Conservation (phyloP, 2,797 vertebrate species). For the Enteromius paludinosus region DNA sequence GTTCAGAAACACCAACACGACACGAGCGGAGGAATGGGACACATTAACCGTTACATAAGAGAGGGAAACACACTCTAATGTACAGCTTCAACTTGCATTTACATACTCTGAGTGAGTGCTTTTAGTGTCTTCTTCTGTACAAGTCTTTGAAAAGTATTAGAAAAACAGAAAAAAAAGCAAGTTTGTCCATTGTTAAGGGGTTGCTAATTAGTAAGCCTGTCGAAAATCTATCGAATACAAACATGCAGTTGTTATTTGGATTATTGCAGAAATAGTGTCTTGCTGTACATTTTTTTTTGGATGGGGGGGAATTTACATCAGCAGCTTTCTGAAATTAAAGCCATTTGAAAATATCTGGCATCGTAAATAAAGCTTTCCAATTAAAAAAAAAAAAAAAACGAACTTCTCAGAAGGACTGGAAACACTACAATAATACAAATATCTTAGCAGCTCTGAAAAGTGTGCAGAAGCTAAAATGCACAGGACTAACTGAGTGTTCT, state of each 20-base stretch:
- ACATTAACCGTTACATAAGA: conserved; percentile 29
- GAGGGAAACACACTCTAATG: not conserved
- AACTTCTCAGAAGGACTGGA: not conserved
- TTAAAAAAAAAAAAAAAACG: not conserved
- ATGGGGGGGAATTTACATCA: too few relatives aligned
- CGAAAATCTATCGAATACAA: too few relatives aligned
- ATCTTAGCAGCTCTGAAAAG: not conserved
- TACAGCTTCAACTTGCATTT: not conserved
- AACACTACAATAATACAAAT: not conserved
- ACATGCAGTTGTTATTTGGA: not conserved
- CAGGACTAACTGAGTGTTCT: not conserved
- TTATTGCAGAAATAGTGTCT: not conserved
- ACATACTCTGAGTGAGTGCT: not conserved
- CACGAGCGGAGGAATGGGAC: conserved; percentile 16
- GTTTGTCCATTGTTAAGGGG: not conserved
- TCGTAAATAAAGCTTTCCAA: too few relatives aligned
- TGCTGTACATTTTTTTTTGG: not conserved
- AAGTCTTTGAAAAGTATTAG: too few relatives aligned
- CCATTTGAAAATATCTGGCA: not conserved
- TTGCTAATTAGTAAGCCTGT: not conserved
- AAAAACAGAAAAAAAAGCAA: too few relatives aligned
- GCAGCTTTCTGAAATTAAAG: not conserved
- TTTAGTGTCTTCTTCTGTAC: not conserved
- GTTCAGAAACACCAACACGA: conserved; percentile 34
- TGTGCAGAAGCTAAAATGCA: not conserved